Evolutionary conservation across 2,797 vertebrate species (phyloP), one percentile per base, ranked within the genome.

Genomic region (Enteromius unitaeniatus): DNA sequence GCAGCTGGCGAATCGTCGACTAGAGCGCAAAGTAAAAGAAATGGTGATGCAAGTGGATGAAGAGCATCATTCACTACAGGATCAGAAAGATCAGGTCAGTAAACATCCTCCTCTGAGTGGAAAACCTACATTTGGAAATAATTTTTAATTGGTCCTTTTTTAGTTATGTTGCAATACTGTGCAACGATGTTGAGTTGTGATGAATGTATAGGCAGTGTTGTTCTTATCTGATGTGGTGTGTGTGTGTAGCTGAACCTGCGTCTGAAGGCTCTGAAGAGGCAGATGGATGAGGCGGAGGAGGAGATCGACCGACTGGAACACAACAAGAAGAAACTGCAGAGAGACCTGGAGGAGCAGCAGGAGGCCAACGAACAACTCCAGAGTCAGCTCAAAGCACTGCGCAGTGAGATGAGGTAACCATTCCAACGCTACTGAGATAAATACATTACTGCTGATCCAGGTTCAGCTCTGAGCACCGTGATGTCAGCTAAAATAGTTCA

Each of bases 11-110:
- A 99, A 99, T 91, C 97, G 98, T 65, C 93, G 97, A 82, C 95
- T 99, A 85, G 98, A 99, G 88, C 95, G 97, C 89, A 99, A 96
- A 89, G 97, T 97, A 47, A 99, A 99, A 91, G 98, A 99, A 90
- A 94, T 97, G 93, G 92, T 97, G 94, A 95, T 99, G 96, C 97
- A 99, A 89, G 94, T 96, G 81, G 98, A 99, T 51, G 98, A 99
- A 68, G 98, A 99, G 83, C 97, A 97, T 81, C 92, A 97, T 86
- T 94, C 95, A 0, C 72, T 99, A 89, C 97, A 96, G 6, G 97
- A 99, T 89, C 97, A 99, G 88, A 99, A 98, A 90, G 97, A 99
- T 92, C 98, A 99, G 95, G 98, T 99, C 92, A 14, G 88, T 75
- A 60, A 55, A 68, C 64, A 51, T 45, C 37, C 62, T 80, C 23